These are phyloP conservation scores for Calonectris borealis DNA, from an alignment of 2,113 vertebrate genomes.

Conservation along the genomic window DNA sequence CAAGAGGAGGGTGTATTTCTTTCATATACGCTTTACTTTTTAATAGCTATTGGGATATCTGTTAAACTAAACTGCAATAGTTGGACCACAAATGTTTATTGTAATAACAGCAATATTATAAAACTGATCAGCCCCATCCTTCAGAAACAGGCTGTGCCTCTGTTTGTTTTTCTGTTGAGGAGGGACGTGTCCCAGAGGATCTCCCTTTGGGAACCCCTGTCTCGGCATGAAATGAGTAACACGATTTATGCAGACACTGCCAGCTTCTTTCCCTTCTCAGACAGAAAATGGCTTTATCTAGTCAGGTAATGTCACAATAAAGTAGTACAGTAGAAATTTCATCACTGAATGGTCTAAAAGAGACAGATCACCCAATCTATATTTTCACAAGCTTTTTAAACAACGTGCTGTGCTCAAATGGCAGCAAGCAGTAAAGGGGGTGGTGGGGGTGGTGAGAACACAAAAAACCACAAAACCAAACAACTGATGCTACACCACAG, in stretches of 20 bases:
- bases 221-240: constrained; percentile 65
- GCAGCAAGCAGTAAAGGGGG: background rate
- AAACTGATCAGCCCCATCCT: constrained; percentile 61
- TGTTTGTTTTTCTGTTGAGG: constrained; percentile 63
- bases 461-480: background rate
- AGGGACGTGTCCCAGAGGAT: constrained; percentile 62
- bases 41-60: constrained; percentile 46
- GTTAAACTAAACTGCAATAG: constrained; percentile 20
- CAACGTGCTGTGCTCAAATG: background rate
- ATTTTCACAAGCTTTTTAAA: constrained; percentile 22
- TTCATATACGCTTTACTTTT: background rate
- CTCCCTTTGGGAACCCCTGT: constrained; percentile 74
- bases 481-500: background rate
- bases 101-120: constrained; percentile 56
- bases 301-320: constrained; percentile 63
- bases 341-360: constrained; percentile 51
- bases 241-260: constrained; percentile 55
- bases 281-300: constrained; percentile 64
- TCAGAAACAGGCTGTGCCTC: constrained; percentile 52
- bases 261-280: constrained; percentile 50
- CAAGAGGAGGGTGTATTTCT: constrained; percentile 26
- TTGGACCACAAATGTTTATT: constrained; percentile 51
- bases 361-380: constrained; percentile 48
- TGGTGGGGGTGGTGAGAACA: too few relatives aligned
- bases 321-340: constrained; percentile 59